Evolutionary conservation across 2,797 vertebrate species (phyloP), one percentile per base, ranked within the genome.

Genomic region (Harpagifer antarcticus): DNA sequence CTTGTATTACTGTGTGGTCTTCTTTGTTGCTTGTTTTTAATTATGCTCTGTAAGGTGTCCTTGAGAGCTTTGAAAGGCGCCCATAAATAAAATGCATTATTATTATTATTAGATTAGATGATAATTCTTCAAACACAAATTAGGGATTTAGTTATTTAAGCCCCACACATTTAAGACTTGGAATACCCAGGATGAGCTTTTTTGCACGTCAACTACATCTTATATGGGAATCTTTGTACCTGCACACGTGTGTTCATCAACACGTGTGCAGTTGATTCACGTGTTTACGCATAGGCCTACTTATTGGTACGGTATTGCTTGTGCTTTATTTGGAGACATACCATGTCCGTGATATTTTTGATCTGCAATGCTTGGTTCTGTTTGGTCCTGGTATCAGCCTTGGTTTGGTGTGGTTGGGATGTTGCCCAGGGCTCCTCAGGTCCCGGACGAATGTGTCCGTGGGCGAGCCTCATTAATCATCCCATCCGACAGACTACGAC

Each of bases 401-500:
- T 66, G 62, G 57, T 49, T 56, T 31, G 19, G 58, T 73, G 66
- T 73, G 60, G 62, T 70, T 72, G 61, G 55, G 27, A 15, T 81
- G 78, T 45, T 72, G 77, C 86, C 73, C 56, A 2, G 78, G 83
- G 84, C 84, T 90, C 72, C 88, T 76, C 79, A 45, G 75, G 86
- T 86, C 78, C 85, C 67, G 78, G 75, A 74, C 89, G 85, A 83
- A 88, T 72, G 92, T 91, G 78, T 84, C 63, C 82, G 80, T 66
- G 72, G 72, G 83, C 60, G 71, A 75, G 79, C 78, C 82, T 91
- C 91, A 92, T 93, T 92, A 87, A 93, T 94, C 92, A 88, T 87
- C 82, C 81, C 63, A 27, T 73, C 78, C 81, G 84, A 82, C 86
- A 82, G 76, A 86, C 74, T 71, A 72, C 82, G 53, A 74, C 67